Conservation (phyloP, 2,113 vertebrate species). For the Chiloscyllium plagiosum region DNA sequence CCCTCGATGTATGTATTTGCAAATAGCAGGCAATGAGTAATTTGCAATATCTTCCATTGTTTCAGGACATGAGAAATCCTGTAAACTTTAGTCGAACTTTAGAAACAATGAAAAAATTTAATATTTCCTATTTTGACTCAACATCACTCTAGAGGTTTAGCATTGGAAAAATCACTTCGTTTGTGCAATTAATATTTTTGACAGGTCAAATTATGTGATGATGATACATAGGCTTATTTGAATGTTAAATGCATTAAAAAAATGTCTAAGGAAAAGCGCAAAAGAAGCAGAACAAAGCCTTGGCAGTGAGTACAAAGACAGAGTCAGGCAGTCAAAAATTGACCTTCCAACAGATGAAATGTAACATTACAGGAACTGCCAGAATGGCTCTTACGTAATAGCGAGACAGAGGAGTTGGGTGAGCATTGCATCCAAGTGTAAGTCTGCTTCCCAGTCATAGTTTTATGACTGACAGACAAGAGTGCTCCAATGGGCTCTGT, state of each 20-base stretch:
- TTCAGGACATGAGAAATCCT: conserved; percentile 3
- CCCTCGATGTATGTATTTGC: neutral
- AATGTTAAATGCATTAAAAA: conserved; percentile 3
- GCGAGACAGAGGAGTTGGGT: neutral
- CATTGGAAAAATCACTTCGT: conserved; percentile 27
- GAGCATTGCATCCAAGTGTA: neutral
- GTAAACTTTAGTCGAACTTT: conserved; percentile 28
- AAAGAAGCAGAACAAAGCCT: conserved; percentile 24
- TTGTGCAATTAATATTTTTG: conserved; percentile 6
- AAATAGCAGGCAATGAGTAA: neutral
- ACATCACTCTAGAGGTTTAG: conserved; percentile 10
- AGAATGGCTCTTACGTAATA: neutral
- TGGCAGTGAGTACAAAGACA: conserved; percentile 29
- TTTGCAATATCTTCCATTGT: neutral
- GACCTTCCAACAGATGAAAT: conserved; percentile 31
- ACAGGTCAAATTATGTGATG: conserved; percentile 4
- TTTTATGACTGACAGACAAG: neutral
- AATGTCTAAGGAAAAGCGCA: conserved; percentile 5
- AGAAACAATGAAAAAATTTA: conserved; percentile 29
- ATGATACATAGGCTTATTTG: neutral
- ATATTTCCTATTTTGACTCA: conserved; percentile 26
- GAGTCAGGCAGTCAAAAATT: neutral
- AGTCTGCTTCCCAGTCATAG: neutral
- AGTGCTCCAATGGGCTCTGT: neutral
- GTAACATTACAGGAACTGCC: conserved; percentile 9